Evolutionary conservation across 2,888 invertebrate species (phyloP).

Genomic region (Carterocephalus palaemon): DNA sequence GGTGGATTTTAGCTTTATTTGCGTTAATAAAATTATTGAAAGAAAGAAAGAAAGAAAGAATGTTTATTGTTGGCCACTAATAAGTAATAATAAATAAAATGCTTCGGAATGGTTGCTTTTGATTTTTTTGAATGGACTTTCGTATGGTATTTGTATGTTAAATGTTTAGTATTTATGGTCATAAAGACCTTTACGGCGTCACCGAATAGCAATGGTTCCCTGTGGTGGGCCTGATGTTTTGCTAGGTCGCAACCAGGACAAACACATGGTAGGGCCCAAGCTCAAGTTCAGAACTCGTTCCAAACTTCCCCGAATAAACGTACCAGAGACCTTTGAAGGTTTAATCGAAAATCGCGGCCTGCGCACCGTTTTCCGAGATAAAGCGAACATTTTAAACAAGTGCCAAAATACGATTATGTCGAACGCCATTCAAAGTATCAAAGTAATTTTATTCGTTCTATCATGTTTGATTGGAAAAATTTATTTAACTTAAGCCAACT

Average conservation of each 20-base stretch:
- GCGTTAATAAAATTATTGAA: no score
- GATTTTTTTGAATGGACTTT: no score
- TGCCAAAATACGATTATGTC: slow-evolving; percentile 42
- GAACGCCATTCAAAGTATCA: slow-evolving; percentile 26
- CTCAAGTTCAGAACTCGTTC: slow-evolving; percentile 54
- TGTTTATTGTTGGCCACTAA: no score
- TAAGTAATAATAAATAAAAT: no score
- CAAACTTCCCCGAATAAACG: slow-evolving; percentile 60
- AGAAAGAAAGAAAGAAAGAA: no score
- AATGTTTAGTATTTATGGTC: no score
- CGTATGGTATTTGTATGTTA: no score
- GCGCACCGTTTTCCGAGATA: slow-evolving; percentile 44
- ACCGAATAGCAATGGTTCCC: no score
- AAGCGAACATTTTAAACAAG: slow-evolving; percentile 51
- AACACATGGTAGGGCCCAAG: slow-evolving; percentile 39
- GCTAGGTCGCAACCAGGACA: background rate
- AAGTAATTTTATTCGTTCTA: slow-evolving; percentile 17
- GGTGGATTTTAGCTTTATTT: no score
- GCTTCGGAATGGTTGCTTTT: no score
- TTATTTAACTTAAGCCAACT: slow-evolving; percentile 14
- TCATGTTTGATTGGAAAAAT: slow-evolving; percentile 25
- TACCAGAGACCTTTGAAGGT: slow-evolving; percentile 64
- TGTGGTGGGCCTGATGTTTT: no score
- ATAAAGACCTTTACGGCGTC: no score
- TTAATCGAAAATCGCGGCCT: slow-evolving; percentile 55